phyloP scores from a whole-genome alignment of 64 coral and sea anemone genomes.

The Stichodactyla helianthus region DNA sequence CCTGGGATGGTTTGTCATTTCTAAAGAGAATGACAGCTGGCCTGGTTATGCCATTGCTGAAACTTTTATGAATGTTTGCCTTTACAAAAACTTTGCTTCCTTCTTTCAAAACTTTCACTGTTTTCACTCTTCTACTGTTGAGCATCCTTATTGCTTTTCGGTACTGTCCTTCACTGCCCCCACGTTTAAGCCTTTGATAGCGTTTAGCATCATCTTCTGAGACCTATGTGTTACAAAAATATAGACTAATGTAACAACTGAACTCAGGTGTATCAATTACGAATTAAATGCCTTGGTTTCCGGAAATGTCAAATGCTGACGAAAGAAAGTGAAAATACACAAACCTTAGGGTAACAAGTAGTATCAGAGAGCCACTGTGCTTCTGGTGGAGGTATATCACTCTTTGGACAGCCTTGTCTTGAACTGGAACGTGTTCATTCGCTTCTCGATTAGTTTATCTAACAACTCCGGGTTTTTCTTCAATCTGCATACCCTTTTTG shows the following conservation, averaged over 20 bases:
- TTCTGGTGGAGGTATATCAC: conserved; percentile 35
- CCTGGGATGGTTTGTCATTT: conserved; percentile 12
- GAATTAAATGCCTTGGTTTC: too few species aligned
- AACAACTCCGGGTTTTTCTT: conserved; percentile 25
- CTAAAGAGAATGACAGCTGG: conserved; percentile 46
- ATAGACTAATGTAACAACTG: too few species aligned
- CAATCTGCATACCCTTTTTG: conserved; percentile 13
- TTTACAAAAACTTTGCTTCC: conserved; percentile 45
- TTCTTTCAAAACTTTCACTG: conserved; percentile 46
- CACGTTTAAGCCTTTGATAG: conserved; percentile 39
- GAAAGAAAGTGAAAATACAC: too few species aligned
- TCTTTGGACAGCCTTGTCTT: conserved; percentile 29
- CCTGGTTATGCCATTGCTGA: conserved; percentile 44
- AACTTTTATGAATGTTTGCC: conserved; percentile 32
- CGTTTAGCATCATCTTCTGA: conserved; percentile 15
- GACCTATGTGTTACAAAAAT: conserved; percentile 20
- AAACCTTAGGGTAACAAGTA: conserved; percentile 20
- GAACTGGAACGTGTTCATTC: conserved; percentile 12
- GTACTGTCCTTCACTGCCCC: conserved; percentile 35
- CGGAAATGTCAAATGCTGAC: too few species aligned
- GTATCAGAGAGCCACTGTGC: conserved; percentile 13
- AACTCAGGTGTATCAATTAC: too few species aligned
- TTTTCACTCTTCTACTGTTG: conserved; percentile 65
- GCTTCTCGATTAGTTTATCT: conserved; percentile 43
- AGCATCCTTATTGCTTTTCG: conserved; percentile 47